Base-by-base conservation (phyloP, 1,140 invertebrate genomes). In the Neodiprion virginianus region DNA sequence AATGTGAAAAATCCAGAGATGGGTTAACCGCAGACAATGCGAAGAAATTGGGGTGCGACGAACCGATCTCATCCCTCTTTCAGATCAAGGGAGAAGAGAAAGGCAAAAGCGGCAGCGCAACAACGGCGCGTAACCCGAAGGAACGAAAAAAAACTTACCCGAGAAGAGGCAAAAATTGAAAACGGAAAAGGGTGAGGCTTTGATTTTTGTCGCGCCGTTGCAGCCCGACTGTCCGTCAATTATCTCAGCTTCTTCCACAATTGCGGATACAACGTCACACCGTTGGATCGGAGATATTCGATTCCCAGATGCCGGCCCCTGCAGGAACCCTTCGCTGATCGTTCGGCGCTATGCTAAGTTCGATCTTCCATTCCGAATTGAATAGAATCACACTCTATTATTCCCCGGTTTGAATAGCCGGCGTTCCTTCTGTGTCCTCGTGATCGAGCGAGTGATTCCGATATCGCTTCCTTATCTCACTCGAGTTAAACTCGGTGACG, bases 371-470 rank as follows among this genome's bases (percentile, higher is more conserved):
- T 72, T 78, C 53, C 49, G 69, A 66, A 67, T 69, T 88, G 82
- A 88, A 87, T 87, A 84, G 86, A 88, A 87, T 86, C 84, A 84
- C 82, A 75, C 70, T 83, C 86, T 85, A 87, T 88, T 87, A 84
- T 87, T 88, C 79, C 79, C 78, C 76, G 48, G 69, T 71, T 75
- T 87, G 84, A 87, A 85, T 84, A 69, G 79, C 75, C 48, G 75
- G 48, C 72, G 79, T 79, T 78, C 76, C 77, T 81, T 81, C 77
- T 79, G 75, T 78, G 82, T 84, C 80, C 77, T 11, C 76, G 78
- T 85, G 85, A 86, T 87, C 82, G 84, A 86, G 81, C 82, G 83
- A 78, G 78, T 67, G 75, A 79, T 78, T 74, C 76, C 71, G 84
- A 86, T 86, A 87, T 86, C 83, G 65, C 65, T 61, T 73, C 75